Conservation (phyloP, 1,140 invertebrate genomes). For the Diachasmimorpha longicaudata region DNA sequence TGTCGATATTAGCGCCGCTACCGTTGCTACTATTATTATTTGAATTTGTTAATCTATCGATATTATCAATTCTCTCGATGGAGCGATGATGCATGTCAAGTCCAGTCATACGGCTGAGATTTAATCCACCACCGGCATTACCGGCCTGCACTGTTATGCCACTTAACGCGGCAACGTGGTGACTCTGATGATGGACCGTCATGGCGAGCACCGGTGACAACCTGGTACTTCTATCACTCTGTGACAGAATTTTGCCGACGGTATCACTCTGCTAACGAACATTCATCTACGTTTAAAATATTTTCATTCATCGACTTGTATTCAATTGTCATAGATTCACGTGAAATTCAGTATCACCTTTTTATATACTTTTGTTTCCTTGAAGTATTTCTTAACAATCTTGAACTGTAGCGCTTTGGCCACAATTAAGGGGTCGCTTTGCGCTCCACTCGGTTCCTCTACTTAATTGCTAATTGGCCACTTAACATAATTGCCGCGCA, state of each 20-base stretch:
- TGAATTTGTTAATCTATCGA: slow-evolving; percentile 48
- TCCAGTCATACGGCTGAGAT: slow-evolving; percentile 54
- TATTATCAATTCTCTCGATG: slow-evolving; percentile 36
- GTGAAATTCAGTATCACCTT: neutral
- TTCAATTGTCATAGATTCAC: neutral
- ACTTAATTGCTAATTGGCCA: slow-evolving; percentile 55
- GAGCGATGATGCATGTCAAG: slow-evolving; percentile 45
- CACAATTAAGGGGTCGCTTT: neutral
- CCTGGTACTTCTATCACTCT: slow-evolving; percentile 50
- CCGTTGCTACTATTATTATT: slow-evolving; percentile 30
- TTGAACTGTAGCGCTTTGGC: neutral
- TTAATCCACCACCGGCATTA: slow-evolving; percentile 47
- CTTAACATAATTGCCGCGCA: slow-evolving; percentile 54
- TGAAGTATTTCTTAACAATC: neutral
- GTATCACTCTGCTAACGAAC: slow-evolving; percentile 27
- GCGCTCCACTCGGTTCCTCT: slow-evolving; percentile 38
- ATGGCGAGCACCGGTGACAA: slow-evolving; percentile 52
- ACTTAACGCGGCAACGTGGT: slow-evolving; percentile 59
- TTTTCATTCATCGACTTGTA: too few species aligned
- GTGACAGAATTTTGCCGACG: slow-evolving; percentile 58
- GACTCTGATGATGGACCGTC: slow-evolving; percentile 62
- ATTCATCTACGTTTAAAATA: too few species aligned
- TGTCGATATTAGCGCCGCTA: slow-evolving; percentile 28
- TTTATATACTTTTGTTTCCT: neutral
- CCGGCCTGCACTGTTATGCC: slow-evolving; percentile 49